Base-by-base conservation (phyloP, 2,888 invertebrate species). In the Drosophila neonasuta region DNA sequence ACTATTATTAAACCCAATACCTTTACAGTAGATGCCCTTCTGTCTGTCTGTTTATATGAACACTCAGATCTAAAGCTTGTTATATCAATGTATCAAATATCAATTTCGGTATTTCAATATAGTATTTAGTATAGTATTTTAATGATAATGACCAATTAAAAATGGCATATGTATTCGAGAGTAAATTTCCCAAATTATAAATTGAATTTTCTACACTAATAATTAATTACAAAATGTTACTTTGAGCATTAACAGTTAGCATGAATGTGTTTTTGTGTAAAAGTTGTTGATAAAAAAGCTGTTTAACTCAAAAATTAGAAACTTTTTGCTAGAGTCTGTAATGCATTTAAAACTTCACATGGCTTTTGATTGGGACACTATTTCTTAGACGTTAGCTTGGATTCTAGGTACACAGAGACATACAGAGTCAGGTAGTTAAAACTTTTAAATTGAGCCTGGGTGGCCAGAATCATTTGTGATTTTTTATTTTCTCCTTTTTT, bases 361-460 rank as follows among this genome's bases (percentile, higher is more conserved):
- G 70, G 72, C 59, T 58, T 67, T 61, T 77, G 69, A 81, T 79
- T 81, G 72, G 70, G 62, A 60, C 74, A 68, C 71, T 70, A 59
- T 72, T 71, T 74, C 67, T 76, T 66, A 59, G 49, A 60, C 46
- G 15, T 36, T 36, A 56, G 48, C 51, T 68, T 65, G n/a, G 60
- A 13, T 64, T 36, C 15, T 9, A 51, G 36, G 36, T 44, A 30
- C 50, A 63, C 45, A 10, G 32, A 32, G 32, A 36, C 36, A 36
- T 36, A 62, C 20, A 49, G 48, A 65, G 82, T 67, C 80, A 83
- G 87, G 87, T 86, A 78, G 86, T 81, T 86, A 79, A 85, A 86
- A 86, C 77, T 86, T 87, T 85, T 76, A 83, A 83, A 83, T 86
- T 83, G 80, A 70, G 73, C 68, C 56, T 36, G 61, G 62, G 58